phyloP scores from a whole-genome alignment of 2,113 vertebrate genomes.

The Lamprotornis superbus region DNA sequence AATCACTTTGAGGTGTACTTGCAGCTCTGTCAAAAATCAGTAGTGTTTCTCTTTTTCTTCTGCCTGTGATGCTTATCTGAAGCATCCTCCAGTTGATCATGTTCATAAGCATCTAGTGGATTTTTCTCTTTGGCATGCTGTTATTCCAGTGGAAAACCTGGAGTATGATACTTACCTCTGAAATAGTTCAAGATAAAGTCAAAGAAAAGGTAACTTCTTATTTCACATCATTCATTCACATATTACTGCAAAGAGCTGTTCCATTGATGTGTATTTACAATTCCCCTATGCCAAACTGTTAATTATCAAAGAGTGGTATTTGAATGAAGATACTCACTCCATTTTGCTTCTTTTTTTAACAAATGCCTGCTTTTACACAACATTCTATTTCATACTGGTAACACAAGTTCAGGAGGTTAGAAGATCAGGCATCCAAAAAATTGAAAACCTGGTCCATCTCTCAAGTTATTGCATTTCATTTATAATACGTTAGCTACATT shows the following conservation, averaged over 20 bases:
- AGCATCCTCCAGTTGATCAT: not conserved
- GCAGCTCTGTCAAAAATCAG: not conserved
- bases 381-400: not conserved
- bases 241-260: not conserved
- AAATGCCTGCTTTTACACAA: not conserved
- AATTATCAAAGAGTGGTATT: not conserved
- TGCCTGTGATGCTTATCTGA: not conserved
- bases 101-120: not conserved
- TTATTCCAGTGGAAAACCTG: not conserved
- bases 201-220: not conserved
- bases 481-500: not conserved
- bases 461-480: not conserved
- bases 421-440: not conserved
- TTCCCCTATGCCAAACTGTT: not conserved
- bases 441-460: not conserved
- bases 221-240: not conserved
- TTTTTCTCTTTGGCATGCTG: not conserved
- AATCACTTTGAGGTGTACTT: not conserved
- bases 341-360: not conserved
- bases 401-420: not conserved
- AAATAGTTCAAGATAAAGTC: not conserved
- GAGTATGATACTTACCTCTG: not conserved
- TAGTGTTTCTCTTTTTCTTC: not conserved
- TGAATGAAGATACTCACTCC: not conserved
- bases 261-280: not conserved